Evolutionary conservation across 2,113 vertebrate species (phyloP), one percentile per base, ranked within the genome.

Genomic region (Petroica traversi): DNA sequence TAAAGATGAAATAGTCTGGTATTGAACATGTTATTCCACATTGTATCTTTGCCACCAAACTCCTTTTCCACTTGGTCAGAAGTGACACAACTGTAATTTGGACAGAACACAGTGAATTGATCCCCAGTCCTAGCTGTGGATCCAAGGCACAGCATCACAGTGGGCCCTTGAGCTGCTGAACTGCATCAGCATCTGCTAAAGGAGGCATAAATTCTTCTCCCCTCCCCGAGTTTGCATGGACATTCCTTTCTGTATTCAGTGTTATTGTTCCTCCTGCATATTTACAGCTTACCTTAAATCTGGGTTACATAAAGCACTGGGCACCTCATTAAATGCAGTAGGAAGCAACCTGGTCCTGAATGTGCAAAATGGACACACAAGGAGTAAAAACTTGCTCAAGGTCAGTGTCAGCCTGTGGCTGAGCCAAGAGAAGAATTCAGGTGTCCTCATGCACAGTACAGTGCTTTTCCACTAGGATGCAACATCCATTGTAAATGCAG

Each of bases 101-200:
- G 28, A 12, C 34, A 54, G 89, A 76, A 74, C 11, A 20, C 19
- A 51, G 43, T 79, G 71, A 63, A 57, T 58, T 48, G 41, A 54
- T 52, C 48, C 40, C 40, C 74, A 87, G n/a, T 22, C 64, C n/a
- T 19, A 16, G 61, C 69, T 48, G 46, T 40, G 48, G 45, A 19
- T 41, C 33, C 3, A 15, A 55, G 54, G 41, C 57, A 54, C 31
- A 64, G 52, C 40, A 24, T 18, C 2, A 1, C 2, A 5, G 40
- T 26, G 22, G 29, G 11, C 26, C 19, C 57, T 55, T 3, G 5
- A 71, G 24, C 8, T 0, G 0, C 74, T 75, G 24, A 55, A 36
- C 36, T 51, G 57, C 69, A 78, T 84, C 41, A 69, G 67, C 48
- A 67, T 10, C 29, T 85, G 64, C 55, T 1, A 5, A 46, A 51